Conservation (phyloP, 2,797 vertebrate species). For the Enteromius anoplus region DNA sequence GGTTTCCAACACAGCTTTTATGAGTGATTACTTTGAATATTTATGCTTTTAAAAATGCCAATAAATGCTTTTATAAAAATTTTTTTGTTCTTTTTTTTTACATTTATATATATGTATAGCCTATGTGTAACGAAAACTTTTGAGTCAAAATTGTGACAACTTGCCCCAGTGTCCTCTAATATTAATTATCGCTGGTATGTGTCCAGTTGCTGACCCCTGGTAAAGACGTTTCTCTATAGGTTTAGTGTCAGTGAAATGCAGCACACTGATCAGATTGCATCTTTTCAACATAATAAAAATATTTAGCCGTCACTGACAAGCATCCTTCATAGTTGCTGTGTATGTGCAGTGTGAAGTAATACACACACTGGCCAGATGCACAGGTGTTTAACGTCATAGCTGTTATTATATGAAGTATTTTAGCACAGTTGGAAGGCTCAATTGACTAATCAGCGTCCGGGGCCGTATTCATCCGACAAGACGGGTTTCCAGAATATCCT, state of each 20-base stretch:
- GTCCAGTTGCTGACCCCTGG: neutral
- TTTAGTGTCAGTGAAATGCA: slow-evolving; percentile 5
- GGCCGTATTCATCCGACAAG: neutral
- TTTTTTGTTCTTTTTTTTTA: no score
- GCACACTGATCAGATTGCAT: slow-evolving; percentile 3
- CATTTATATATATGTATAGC: no score
- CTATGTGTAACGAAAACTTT: no score
- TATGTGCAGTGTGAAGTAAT: neutral
- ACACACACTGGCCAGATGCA: neutral
- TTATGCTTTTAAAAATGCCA: neutral
- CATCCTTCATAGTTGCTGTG: neutral
- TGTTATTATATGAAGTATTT: slow-evolving; percentile 10
- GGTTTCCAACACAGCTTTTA: no score
- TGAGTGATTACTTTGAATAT: neutral
- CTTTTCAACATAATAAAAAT: neutral
- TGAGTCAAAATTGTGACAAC: neutral
- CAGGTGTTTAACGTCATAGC: slow-evolving; percentile 26
- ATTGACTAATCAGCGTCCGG: slow-evolving; percentile 24
- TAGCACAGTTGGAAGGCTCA: neutral
- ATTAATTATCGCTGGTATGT: neutral
- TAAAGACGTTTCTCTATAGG: neutral
- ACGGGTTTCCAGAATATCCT: slow-evolving; percentile 2
- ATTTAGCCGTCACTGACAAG: neutral
- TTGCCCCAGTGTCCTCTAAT: neutral
- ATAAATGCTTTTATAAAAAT: no score